Percentiles rank a stretch among this genome's conserved stretches.
Evolutionary conservation across 1,140 invertebrate genomes (phyloP).

Genomic region (Camponotus vicinus): DNA sequence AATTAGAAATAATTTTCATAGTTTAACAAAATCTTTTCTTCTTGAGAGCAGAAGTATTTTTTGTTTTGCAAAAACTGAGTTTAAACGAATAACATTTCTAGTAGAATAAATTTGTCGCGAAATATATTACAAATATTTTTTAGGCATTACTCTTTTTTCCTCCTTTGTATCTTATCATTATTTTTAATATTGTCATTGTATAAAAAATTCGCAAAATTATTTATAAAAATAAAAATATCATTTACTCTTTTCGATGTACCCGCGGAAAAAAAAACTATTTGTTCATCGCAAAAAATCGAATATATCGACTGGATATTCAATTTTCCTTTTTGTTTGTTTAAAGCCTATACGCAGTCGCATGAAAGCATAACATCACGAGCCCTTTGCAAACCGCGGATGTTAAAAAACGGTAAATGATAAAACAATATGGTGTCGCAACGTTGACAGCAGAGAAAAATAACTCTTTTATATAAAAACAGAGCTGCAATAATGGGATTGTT

Average conservation of each 20-base stretch:
- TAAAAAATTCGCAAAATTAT: background rate
- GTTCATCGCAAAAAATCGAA: constrained; percentile 32
- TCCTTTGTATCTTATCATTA: background rate
- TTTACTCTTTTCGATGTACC: constrained; percentile 10
- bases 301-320: constrained; percentile 43
- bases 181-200: background rate
- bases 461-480: constrained; percentile 52
- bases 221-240: constrained; percentile 35
- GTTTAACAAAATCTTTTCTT: background rate
- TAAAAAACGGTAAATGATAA: constrained; percentile 55
- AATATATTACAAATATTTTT: constrained; percentile 10
- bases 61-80: background rate
- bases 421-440: constrained; percentile 49
- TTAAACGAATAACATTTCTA: background rate
- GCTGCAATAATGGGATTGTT: constrained; percentile 38
- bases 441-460: constrained; percentile 39
- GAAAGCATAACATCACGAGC: constrained; percentile 44
- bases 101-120: background rate
- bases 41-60: background rate
- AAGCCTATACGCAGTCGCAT: constrained; percentile 42
- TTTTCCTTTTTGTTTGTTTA: constrained; percentile 55
- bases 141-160: background rate
- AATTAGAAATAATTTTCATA: constrained; percentile 6
- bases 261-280: constrained; percentile 10
- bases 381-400: constrained; percentile 47